These are phyloP conservation scores for Tetragnatha versicolor DNA, from an alignment of 1,140 invertebrate species.

Conservation along the genomic window DNA sequence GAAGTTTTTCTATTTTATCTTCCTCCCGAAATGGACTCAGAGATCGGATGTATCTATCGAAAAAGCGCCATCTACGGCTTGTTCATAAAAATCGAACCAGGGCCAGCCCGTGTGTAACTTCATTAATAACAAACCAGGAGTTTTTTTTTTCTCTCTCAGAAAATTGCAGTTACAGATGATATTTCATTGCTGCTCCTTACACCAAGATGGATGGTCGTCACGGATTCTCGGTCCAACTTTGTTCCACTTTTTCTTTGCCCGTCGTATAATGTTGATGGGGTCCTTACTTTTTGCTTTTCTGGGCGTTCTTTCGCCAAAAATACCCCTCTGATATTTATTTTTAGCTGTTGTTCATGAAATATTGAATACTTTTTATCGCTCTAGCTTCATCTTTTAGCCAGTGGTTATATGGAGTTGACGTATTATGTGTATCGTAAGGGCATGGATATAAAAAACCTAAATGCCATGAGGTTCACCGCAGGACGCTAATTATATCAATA, in stretches of 20 bases:
- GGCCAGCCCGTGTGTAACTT: neutral
- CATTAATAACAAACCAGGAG: constrained; percentile 14
- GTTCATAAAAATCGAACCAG: neutral
- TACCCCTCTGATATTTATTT: too few relatives aligned
- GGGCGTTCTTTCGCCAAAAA: too few relatives aligned
- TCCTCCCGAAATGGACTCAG: constrained; percentile 8
- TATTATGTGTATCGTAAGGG: too few relatives aligned
- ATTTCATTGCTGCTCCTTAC: neutral
- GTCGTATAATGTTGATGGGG: too few relatives aligned
- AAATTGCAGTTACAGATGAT: constrained; percentile 4
- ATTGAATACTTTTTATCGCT: too few relatives aligned
- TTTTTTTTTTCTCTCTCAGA: neutral
- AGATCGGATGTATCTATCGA: neutral
- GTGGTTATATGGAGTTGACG: too few relatives aligned
- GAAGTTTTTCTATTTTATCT: neutral
- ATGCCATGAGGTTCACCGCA: too few relatives aligned
- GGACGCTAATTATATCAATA: too few relatives aligned
- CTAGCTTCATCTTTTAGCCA: too few relatives aligned
- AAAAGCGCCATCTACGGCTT: constrained; percentile 11
- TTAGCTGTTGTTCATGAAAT: too few relatives aligned
- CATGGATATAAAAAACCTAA: too few relatives aligned
- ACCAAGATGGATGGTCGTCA: neutral
- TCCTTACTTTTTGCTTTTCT: neutral
- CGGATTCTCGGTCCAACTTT: neutral
- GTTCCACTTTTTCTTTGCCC: neutral